Evolutionary conservation across 1,140 invertebrate genomes (phyloP).

Genomic region (Cotesia vestalis): DNA sequence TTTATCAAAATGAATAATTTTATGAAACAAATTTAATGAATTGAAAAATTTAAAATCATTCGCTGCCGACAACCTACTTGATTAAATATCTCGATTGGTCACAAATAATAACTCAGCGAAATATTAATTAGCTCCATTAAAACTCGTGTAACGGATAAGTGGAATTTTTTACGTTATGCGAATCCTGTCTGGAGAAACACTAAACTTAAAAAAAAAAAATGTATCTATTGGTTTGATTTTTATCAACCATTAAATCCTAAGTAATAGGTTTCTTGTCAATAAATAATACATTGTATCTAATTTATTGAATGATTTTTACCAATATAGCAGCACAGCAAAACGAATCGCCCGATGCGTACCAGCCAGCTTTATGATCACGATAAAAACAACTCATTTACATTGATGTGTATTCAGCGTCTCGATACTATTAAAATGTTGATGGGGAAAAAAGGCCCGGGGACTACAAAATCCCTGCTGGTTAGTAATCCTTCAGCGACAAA

Average conservation of each 20-base stretch:
- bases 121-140: conserved; percentile 54
- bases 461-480: conserved; percentile 76
- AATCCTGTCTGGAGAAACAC: conserved; percentile 60
- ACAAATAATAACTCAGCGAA: conserved; percentile 46
- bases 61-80: conserved; percentile 53
- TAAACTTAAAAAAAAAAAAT: too few relatives aligned
- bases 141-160: conserved; percentile 55
- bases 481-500: conserved; percentile 77
- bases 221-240: too few relatives aligned
- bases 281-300: conserved; percentile 30
- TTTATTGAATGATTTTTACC: conserved; percentile 34
- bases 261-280: conserved; percentile 25
- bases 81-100: conserved; percentile 39
- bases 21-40: too few relatives aligned
- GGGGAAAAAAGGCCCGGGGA: conserved; percentile 72
- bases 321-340: conserved; percentile 69
- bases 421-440: conserved; percentile 82
- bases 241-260: background rate
- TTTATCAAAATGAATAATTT: too few relatives aligned
- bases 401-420: conserved; percentile 76
- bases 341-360: conserved; percentile 78
- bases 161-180: conserved; percentile 50
- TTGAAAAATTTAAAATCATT: conserved; percentile 11
- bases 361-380: conserved; percentile 84
- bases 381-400: conserved; percentile 80